Conservation (phyloP, 2,113 vertebrate genomes). For the Mesocricetus auratus region DNA sequence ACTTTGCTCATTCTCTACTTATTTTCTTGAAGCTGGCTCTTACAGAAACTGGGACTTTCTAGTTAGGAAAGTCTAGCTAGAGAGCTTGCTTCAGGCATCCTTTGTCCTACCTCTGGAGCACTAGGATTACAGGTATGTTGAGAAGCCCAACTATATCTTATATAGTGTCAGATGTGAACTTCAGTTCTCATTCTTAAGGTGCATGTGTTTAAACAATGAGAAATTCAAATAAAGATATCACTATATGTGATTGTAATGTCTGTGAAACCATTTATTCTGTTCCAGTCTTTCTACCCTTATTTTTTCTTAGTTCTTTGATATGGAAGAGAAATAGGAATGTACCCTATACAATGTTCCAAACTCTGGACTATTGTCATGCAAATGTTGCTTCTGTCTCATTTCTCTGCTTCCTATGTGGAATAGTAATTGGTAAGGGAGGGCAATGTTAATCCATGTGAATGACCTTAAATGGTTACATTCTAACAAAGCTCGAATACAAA, state of each 20-base stretch:
- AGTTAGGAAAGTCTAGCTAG: not conserved
- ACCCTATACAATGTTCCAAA: not conserved
- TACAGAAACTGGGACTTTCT: not conserved
- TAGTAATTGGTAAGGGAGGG: not conserved
- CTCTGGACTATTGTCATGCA: not conserved
- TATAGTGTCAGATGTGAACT: not conserved
- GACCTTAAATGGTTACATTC: not conserved
- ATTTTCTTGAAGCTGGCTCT: not conserved
- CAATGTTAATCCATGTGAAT: not conserved
- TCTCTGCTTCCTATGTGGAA: not conserved
- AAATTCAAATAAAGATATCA: not conserved
- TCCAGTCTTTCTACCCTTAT: not conserved
- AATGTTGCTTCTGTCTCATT: not conserved
- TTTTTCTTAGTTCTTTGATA: constrained; percentile 1
- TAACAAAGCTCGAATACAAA: not conserved
- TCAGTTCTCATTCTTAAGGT: not conserved
- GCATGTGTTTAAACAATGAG: not conserved
- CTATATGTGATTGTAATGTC: not conserved
- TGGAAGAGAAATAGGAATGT: not conserved
- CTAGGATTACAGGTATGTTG: not conserved
- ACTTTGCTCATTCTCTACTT: not conserved
- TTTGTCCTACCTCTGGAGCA: too few relatives aligned
- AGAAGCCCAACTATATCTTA: not conserved
- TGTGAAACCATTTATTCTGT: not conserved
- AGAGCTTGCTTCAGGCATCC: not conserved